phyloP scores from a whole-genome alignment of 2,113 vertebrate species.

The Phaetusa simplex region DNA sequence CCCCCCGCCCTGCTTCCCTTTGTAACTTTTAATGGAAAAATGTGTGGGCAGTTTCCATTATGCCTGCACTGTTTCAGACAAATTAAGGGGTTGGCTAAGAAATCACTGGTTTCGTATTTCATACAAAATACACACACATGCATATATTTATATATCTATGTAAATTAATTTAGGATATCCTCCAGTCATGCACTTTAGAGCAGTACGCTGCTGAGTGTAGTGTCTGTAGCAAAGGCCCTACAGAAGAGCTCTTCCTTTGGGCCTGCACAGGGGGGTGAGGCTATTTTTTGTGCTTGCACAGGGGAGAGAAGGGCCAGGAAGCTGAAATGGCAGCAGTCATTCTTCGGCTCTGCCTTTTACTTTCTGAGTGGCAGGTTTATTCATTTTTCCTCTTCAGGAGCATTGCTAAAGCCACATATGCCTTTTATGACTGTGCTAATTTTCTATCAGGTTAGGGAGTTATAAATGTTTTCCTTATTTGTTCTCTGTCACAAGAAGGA shows the following conservation, averaged over 20 bases:
- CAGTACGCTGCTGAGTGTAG: background rate
- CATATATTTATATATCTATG: conserved; percentile 29
- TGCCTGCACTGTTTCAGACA: conserved; percentile 66
- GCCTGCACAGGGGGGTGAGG: background rate
- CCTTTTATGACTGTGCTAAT: conserved; percentile 66
- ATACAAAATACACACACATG: conserved; percentile 12
- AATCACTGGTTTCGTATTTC: conserved; percentile 61
- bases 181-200: background rate
- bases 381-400: conserved; percentile 25
- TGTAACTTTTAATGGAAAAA: conserved; percentile 75
- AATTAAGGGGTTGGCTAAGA: conserved; percentile 72
- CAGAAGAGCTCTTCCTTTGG: background rate
- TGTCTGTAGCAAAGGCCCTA: background rate
- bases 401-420: conserved; percentile 19
- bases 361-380: conserved; percentile 28
- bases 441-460: conserved; percentile 70
- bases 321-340: background rate
- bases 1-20: conserved; percentile 14
- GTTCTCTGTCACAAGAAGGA: conserved; percentile 25
- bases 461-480: conserved; percentile 45
- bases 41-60: conserved; percentile 69
- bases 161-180: conserved; percentile 67
- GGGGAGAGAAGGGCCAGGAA: background rate
- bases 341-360: conserved; percentile 4
- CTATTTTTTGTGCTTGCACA: background rate